Evolutionary conservation across 2,113 vertebrate genomes (phyloP), one percentile per base, ranked within the genome.

Genomic region (Propithecus coquereli): DNA sequence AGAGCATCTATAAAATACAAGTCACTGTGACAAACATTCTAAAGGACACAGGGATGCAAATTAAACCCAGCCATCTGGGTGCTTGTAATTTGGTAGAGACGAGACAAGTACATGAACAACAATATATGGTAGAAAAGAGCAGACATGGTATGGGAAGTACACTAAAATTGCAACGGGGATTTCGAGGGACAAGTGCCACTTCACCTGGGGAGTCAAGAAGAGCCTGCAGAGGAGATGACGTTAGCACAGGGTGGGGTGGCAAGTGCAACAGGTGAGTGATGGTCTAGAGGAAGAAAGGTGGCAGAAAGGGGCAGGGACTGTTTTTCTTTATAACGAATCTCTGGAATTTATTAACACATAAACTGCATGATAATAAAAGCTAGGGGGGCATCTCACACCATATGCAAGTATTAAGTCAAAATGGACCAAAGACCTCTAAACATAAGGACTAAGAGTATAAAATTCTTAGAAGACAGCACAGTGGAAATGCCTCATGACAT

Each of bases 221-320:
- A 59, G 8, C 5, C 23, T 6, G 3, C 20, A 80, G 47, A 80
- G 77, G 34, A 81, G 13, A 5, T 50, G 18, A 4, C 40, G 37
- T n/a, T 16, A 2, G 8, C 34, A 40, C 1, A 52, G 25, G 5
- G 23, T 1, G 3, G 23, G 50, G 2, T 45, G 40, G 59, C 23
- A 40, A 81, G 1, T 12, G 6, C 3, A 20, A 3, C 13, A 0
- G 43, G 20, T 6, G 23, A 52, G 20, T 17, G 32, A 27, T 2
- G 30, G 45, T n/a, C 27, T n/a, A 66, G 7, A 8, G 37, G 9
- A 32, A 61, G 23, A 10, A 25, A 65, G 5, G 0, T 23, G 13
- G 27, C 12, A 16, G 45, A 43, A 50, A 23, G 57, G 37, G 23
- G 22, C 6, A 22, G 47, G 32, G 47, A 18, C 32, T 61, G 8